A percentile compares a stretch with the other conserved stretches of the same genome.
Conservation (phyloP, 2,113 vertebrate species). For the Serilophus lunatus region DNA sequence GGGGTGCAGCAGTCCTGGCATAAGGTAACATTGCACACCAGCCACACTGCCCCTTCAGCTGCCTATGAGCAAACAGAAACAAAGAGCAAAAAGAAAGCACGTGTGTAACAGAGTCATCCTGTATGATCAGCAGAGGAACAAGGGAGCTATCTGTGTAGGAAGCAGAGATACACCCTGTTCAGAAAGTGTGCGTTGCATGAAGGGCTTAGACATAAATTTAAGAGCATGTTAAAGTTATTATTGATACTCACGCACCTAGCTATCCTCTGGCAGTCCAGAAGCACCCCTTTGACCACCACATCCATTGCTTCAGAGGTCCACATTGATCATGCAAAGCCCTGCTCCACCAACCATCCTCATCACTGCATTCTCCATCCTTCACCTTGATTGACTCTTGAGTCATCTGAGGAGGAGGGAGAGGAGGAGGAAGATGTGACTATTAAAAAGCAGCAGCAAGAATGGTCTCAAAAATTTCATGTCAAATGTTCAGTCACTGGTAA, state of each 20-base stretch:
- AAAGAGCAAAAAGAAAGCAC: background rate
- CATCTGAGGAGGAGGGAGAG: background rate
- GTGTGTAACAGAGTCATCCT: accelerated
- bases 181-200: background rate
- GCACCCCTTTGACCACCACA: accelerated
- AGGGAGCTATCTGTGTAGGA: background rate
- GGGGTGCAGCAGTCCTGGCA: background rate
- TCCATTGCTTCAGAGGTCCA: background rate
- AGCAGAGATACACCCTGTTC: background rate
- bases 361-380: background rate
- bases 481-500: background rate
- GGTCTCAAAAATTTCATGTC: background rate
- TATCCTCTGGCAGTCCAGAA: background rate
- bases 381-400: background rate
- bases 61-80: background rate
- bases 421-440: background rate
- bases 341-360: background rate
- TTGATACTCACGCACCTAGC: background rate
- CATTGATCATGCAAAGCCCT: background rate
- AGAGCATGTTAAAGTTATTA: background rate
- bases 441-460: background rate
- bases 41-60: background rate
- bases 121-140: background rate
- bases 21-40: accelerated
- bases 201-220: background rate